Percentiles rank a stretch among this genome's conserved stretches.
phyloP scores from a whole-genome alignment of 2,888 invertebrate species.

The Apamea monoglypha region DNA sequence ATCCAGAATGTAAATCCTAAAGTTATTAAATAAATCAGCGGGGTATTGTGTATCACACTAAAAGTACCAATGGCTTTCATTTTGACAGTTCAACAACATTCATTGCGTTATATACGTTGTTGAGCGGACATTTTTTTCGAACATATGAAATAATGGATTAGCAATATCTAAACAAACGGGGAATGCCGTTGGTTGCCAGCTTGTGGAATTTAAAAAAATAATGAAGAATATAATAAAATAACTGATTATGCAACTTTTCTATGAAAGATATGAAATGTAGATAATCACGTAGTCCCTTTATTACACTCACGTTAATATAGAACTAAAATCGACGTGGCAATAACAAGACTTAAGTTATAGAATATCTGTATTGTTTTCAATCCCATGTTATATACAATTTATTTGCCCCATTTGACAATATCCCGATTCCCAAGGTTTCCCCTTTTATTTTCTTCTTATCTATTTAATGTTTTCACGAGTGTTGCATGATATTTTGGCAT shows the following conservation, averaged over 20 bases:
- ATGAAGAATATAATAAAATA: conserved; percentile 20
- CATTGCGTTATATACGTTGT: not conserved
- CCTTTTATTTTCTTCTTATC: conserved; percentile 67
- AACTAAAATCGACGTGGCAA: conserved; percentile 64
- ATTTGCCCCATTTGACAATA: conserved; percentile 60
- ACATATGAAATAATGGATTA: not conserved
- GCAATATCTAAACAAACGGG: not conserved
- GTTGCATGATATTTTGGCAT: conserved; percentile 87
- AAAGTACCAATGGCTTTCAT: not conserved
- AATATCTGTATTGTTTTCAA: conserved; percentile 51
- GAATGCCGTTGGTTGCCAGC: not conserved
- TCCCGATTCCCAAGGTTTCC: conserved; percentile 61
- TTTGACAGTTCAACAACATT: not conserved
- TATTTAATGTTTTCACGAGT: conserved; percentile 76
- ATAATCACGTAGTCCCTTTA: conserved; percentile 66
- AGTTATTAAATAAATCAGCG: not conserved
- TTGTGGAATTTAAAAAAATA: conserved; percentile 31
- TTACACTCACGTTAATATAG: conserved; percentile 63
- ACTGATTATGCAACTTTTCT: conserved; percentile 47
- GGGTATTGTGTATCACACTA: not conserved
- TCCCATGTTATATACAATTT: conserved; percentile 59
- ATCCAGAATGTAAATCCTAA: not conserved
- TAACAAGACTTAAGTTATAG: conserved; percentile 51
- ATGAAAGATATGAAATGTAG: conserved; percentile 59
- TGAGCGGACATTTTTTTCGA: not conserved